Percentiles rank a stretch among this genome's conserved stretches.
Evolutionary conservation across 2,113 vertebrate species (phyloP).

Genomic region (Elanus axillaris): DNA sequence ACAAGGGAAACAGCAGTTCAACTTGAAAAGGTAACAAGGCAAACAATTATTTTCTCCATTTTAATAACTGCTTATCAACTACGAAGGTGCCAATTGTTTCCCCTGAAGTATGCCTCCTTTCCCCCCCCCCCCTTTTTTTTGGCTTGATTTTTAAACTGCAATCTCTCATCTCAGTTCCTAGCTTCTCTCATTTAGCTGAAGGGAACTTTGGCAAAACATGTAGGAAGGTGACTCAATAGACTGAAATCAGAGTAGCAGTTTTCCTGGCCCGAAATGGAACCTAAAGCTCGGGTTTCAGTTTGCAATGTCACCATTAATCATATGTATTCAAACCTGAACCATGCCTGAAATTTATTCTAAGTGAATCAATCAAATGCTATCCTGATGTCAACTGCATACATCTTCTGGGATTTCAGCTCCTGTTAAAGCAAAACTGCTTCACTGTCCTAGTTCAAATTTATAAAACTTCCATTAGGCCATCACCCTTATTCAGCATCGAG

Average conservation of each 20-base stretch:
- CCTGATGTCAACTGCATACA: not conserved
- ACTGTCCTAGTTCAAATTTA: not conserved
- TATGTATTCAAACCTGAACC: not conserved
- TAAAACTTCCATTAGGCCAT: not conserved
- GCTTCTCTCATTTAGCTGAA: not conserved
- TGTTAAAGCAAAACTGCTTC: not conserved
- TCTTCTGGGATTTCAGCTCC: not conserved
- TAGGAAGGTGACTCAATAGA: constrained; percentile 23
- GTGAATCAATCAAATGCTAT: not conserved
- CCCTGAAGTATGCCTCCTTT: not conserved
- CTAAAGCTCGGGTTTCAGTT: constrained; percentile 39
- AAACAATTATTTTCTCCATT: constrained; percentile 35
- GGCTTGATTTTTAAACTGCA: not conserved
- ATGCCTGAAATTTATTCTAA: not conserved
- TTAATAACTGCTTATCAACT: not conserved
- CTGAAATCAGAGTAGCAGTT: constrained; percentile 29
- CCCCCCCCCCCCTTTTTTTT: not conserved
- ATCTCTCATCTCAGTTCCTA: not conserved
- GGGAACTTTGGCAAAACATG: constrained; percentile 5
- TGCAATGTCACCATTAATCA: not conserved
- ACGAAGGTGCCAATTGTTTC: not conserved
- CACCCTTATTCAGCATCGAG: not conserved
- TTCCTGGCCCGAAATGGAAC: constrained; percentile 43
- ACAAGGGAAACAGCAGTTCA: not conserved
- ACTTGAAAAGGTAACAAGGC: not conserved